Conservation (phyloP, 2,888 invertebrate genomes). For the Strigamia transsilvanica region DNA sequence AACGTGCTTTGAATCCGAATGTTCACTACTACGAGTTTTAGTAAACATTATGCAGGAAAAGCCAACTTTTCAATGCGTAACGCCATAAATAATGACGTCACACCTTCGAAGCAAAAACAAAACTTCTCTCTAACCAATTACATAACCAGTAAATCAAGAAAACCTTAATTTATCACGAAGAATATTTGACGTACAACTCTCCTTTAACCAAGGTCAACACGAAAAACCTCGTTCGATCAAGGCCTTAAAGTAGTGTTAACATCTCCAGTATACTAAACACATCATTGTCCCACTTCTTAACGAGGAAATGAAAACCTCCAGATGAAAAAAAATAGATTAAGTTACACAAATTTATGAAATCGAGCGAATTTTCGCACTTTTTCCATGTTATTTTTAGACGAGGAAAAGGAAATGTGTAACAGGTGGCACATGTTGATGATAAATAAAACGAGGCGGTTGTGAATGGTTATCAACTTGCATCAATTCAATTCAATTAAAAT, state of each 20-base stretch:
- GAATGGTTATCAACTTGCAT: not conserved
- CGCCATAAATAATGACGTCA: not conserved
- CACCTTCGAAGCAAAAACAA: not conserved
- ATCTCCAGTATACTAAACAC: no score
- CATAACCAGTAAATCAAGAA: not conserved
- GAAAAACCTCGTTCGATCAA: no score
- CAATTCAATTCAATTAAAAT: not conserved
- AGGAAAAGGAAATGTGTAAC: not conserved
- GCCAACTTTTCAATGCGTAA: not conserved
- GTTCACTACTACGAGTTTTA: not conserved
- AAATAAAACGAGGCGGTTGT: not conserved
- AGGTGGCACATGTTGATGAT: conserved; percentile 8
- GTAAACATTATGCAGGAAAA: not conserved
- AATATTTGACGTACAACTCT: no score
- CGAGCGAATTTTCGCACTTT: not conserved
- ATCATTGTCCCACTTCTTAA: no score
- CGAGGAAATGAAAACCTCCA: no score
- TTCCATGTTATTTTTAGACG: not conserved
- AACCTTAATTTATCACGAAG: not conserved
- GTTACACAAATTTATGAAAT: no score
- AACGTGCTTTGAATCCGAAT: not conserved
- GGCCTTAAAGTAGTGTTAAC: no score
- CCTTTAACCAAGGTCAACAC: not conserved
- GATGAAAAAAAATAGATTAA: no score
- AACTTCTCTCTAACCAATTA: not conserved